Evolutionary conservation across 2,797 vertebrate species (phyloP), one percentile per base, ranked within the genome.

Genomic region (Danio choprae): DNA sequence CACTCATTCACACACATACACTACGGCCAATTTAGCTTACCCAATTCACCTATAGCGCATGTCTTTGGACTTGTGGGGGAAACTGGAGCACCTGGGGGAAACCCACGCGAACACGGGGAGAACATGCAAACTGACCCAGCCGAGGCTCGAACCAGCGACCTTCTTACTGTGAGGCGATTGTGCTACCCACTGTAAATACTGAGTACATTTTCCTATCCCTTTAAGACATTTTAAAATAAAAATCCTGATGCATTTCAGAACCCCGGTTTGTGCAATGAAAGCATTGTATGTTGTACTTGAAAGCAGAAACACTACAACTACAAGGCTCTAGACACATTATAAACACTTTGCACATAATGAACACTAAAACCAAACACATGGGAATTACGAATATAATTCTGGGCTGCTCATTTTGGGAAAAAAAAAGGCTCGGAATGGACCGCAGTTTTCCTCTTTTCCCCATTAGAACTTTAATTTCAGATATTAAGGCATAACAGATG

Each of bases 401-500:
- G 22, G 41, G 43, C 51, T 51, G 12, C 36, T 53, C 15, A 5
- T 79, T 71, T 50, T 40, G 5, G 40, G 10, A 29, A 71, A 36
- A 5, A n/a, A n/a, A n/a, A 43, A 62, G 38, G 15, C 71, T 18
- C 36, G 53, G 18, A 53, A 53, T 63, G 36, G 58, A 72, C 18
- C 0, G 6, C 38, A 16, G 46, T 63, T 62, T 48, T 63, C 48
- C 18, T 64, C 22, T 75, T 56, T 65, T 72, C 71, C 51, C 43
- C 55, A 74, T 58, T 70, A 80, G 22, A 76, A 76, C 59, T 68
- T 69, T 77, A 60, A 84, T 82, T 77, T 85, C 80, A 88, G 85
- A 85, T 62, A 84, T 88, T 51, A 83, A 60, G 74, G 69, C 79
- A 81, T 81, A 75, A 81, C 82, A 84, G 85, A 84, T 80, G 83